These are phyloP conservation scores for Burhinus bistriatus DNA, from an alignment of 2,113 vertebrate genomes.

Conservation along the genomic window DNA sequence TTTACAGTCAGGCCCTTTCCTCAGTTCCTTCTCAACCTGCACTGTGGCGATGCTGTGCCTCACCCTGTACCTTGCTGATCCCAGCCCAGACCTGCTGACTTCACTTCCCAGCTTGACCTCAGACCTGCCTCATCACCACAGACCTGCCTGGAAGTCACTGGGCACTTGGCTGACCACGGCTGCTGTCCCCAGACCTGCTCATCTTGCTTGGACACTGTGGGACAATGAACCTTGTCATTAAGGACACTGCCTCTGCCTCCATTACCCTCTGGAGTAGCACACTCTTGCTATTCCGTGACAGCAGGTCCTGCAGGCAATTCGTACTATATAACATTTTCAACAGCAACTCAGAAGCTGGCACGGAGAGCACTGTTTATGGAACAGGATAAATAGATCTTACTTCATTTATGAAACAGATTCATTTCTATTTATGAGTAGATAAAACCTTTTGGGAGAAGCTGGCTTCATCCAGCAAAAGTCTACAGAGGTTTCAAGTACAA, in stretches of 20 bases:
- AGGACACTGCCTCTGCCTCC: background rate
- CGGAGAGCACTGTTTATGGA: background rate
- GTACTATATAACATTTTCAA: background rate
- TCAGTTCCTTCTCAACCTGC: background rate
- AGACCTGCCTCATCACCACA: background rate
- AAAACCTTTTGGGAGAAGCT: background rate
- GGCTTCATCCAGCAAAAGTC: background rate
- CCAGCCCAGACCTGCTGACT: background rate
- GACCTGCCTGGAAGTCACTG: background rate
- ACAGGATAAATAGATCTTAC: background rate
- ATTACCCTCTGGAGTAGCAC: background rate
- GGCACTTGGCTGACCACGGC: background rate
- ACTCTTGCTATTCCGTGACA: background rate
- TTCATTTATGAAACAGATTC: background rate
- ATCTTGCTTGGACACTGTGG: background rate
- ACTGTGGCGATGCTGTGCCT: accelerated
- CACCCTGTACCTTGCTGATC: background rate
- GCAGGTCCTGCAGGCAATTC: background rate
- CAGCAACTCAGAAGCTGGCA: background rate
- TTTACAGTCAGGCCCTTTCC: background rate
- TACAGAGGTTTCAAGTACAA: background rate
- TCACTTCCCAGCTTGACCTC: background rate
- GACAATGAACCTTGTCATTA: background rate
- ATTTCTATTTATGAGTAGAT: background rate
- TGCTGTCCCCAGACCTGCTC: background rate